Evolutionary conservation across 2,797 vertebrate genomes (phyloP).

Genomic region (Notolepis coatsorum): DNA sequence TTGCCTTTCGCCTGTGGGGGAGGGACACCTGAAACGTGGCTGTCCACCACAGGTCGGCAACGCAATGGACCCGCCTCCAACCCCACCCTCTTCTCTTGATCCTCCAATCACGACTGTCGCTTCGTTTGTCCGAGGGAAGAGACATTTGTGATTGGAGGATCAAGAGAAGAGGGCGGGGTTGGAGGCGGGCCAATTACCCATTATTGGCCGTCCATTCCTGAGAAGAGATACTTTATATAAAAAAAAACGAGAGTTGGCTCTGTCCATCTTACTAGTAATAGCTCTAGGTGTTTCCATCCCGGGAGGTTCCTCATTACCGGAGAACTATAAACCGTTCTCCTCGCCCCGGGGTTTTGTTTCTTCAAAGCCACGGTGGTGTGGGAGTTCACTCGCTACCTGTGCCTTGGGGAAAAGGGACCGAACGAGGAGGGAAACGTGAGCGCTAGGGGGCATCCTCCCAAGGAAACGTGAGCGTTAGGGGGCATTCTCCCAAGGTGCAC

Average conservation of each 20-base stretch:
- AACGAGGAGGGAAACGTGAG: neutral
- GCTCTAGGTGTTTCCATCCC: conserved; percentile 5
- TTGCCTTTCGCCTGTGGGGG: conserved; percentile 45
- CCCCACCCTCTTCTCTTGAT: too few species aligned
- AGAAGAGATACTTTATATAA: conserved; percentile 23
- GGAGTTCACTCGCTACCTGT: conserved; percentile 2
- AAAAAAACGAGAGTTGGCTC: conserved; percentile 3
- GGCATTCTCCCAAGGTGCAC: neutral
- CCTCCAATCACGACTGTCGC: too few species aligned
- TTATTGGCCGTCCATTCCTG: conserved; percentile 54
- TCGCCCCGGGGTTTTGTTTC: conserved; percentile 18
- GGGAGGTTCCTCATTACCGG: conserved; percentile 14
- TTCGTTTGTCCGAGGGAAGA: too few species aligned
- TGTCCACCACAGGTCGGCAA: conserved; percentile 46
- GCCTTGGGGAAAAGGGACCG: conserved; percentile 3
- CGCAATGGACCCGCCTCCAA: too few species aligned
- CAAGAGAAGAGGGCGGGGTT: too few species aligned
- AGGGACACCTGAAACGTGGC: conserved; percentile 18
- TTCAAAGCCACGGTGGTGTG: neutral
- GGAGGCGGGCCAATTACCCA: too few species aligned
- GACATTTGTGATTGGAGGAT: too few species aligned
- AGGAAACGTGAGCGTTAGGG: neutral
- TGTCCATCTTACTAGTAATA: conserved; percentile 11
- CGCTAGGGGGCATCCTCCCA: neutral
- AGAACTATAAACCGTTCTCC: conserved; percentile 24